Conservation (phyloP, 2,113 vertebrate species). For the Callocephalon fimbriatum region DNA sequence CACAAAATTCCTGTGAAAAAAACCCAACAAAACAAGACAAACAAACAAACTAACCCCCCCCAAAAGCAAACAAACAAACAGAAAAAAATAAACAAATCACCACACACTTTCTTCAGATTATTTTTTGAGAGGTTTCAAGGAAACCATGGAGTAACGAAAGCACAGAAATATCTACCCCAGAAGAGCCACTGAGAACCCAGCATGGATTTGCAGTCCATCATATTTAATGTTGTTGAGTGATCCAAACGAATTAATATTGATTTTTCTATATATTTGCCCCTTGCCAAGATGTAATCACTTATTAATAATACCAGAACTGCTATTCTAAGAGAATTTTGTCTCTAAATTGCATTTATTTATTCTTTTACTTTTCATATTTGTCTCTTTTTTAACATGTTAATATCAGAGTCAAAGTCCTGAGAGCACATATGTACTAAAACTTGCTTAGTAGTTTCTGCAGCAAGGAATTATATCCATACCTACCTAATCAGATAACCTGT, state of each 20-base stretch:
- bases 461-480: background rate
- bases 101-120: background rate
- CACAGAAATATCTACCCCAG: background rate
- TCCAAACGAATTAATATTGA: constrained; percentile 39
- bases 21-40: background rate
- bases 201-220: background rate
- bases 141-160: background rate
- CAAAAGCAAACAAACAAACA: background rate
- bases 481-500: background rate
- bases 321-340: background rate
- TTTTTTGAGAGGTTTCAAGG: background rate
- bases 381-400: background rate
- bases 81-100: background rate
- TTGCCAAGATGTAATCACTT: constrained; percentile 18
- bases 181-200: background rate
- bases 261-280: constrained; percentile 30
- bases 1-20: background rate
- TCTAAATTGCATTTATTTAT: background rate
- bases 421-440: background rate
- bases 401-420: background rate
- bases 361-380: background rate
- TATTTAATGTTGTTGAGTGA: constrained; percentile 10
- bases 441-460: background rate
- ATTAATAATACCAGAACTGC: background rate
- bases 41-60: background rate